Base-by-base conservation (phyloP, 1,140 invertebrate genomes). In the Drosophila saltans region DNA sequence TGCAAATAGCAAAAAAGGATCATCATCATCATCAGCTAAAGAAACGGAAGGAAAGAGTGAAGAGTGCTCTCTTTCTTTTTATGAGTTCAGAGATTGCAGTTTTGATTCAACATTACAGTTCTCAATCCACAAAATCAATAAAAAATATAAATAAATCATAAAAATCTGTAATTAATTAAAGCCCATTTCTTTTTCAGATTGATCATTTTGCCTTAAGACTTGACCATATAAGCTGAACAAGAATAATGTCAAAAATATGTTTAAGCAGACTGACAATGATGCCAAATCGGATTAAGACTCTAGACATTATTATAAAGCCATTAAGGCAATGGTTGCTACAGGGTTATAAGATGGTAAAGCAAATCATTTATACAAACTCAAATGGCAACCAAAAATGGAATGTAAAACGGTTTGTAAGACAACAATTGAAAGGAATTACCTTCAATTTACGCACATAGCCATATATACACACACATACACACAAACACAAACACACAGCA, bases 341-440 rank as follows among this genome's bases (percentile, higher is more conserved):
- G 16, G 11, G 6, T 30, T 10, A 52, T 52, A 52, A 52, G 33
- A 43, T 48, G 30, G 24, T 48, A 45, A 33, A 16, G 26, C 43
- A 39, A 36, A 30, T 30, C 28, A 30, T 30, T 4, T 30, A 30
- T 30, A 30, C 28, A 43, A 3, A 36, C 36, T 24, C 7, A 40
- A 24, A 45, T 7, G 40, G 3, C 64, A 72, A 72, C 57, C 58
- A 16, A 74, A 78, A 86, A 69, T 69, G 73, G 77, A 77, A 89
- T 83, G 80, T 80, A 89, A 78, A 89, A 72, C 77, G 75, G 58
- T 65, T 76, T 83, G 69, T 80, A 78, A 75, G 69, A 69, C 78
- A 89, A 78, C 84, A 88, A 88, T 88, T 88, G 84, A 88, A 88
- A 89, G 72, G 83, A 88, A 88, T 88, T 83, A 88, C 83, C 79